Evolutionary conservation across 2,113 vertebrate species (phyloP).

Genomic region (Sylvietta virens): DNA sequence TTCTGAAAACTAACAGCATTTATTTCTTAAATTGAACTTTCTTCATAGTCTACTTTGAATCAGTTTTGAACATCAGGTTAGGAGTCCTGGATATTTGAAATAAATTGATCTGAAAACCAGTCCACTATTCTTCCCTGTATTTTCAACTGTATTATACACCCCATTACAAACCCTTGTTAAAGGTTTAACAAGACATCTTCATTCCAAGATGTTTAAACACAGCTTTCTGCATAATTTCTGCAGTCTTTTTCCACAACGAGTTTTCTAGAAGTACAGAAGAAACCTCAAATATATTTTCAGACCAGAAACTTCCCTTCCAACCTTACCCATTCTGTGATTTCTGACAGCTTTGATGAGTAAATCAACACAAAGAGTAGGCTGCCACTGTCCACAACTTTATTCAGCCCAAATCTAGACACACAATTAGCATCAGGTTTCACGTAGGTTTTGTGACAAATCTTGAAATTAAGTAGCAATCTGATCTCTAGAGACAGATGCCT

Average conservation of each 20-base stretch:
- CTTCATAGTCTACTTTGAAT: neutral
- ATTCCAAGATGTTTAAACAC: neutral
- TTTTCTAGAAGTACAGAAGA: neutral
- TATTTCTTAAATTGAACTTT: neutral
- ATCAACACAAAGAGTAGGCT: neutral
- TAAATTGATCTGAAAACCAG: neutral
- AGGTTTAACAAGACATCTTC: neutral
- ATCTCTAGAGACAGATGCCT: neutral
- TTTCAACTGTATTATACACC: neutral
- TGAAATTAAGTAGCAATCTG: neutral
- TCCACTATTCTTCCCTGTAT: neutral
- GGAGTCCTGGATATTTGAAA: neutral
- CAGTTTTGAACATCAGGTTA: neutral
- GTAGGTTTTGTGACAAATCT: neutral
- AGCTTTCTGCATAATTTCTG: neutral
- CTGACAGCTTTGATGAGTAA: neutral
- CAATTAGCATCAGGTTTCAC: neutral
- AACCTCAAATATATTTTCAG: neutral
- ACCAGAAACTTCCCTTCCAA: neutral
- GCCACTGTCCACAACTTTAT: neutral
- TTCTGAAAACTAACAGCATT: neutral
- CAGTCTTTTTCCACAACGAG: neutral
- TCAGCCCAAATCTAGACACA: neutral
- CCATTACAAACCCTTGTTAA: too few relatives aligned
- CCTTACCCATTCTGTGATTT: neutral